A percentile compares a stretch with the other conserved stretches of the same genome.
Evolutionary conservation across 1,140 invertebrate genomes (phyloP).

Genomic region (Heliconius himera): DNA sequence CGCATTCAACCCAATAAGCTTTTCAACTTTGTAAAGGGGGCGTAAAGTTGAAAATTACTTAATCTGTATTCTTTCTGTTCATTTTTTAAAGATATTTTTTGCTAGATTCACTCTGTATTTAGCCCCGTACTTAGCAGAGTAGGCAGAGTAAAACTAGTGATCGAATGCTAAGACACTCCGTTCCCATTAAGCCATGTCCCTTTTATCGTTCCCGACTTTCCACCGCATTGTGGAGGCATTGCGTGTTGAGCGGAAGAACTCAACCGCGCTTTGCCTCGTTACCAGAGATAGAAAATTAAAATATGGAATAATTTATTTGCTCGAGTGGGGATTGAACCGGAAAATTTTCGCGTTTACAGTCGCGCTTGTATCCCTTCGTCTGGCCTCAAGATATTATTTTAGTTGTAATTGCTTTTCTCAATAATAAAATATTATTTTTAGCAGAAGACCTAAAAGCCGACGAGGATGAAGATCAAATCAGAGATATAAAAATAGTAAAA

Average conservation of each 20-base stretch:
- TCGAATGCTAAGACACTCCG: too few relatives aligned
- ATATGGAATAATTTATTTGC: not conserved
- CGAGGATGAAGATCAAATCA: constrained; percentile 40
- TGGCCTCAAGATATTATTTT: not conserved
- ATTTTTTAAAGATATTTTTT: not conserved
- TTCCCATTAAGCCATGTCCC: too few relatives aligned
- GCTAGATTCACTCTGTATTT: not conserved
- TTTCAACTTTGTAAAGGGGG: too few relatives aligned
- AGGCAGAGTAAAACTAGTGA: too few relatives aligned
- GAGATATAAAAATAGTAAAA: constrained; percentile 40
- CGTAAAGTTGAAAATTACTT: too few relatives aligned
- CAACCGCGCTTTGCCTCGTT: not conserved
- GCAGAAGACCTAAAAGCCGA: constrained; percentile 35
- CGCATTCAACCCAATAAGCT: too few relatives aligned
- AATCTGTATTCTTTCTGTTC: too few relatives aligned
- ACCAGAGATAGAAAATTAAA: not conserved
- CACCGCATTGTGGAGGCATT: too few relatives aligned
- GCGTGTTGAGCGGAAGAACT: too few relatives aligned
- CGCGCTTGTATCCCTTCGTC: not conserved
- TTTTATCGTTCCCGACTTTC: too few relatives aligned
- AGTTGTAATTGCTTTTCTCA: not conserved
- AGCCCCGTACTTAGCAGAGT: not conserved
- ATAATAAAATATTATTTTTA: constrained; percentile 20
- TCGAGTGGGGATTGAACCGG: not conserved
- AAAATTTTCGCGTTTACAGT: not conserved